Conservation (phyloP, 2,797 vertebrate genomes). For the Rachycentron canadum region DNA sequence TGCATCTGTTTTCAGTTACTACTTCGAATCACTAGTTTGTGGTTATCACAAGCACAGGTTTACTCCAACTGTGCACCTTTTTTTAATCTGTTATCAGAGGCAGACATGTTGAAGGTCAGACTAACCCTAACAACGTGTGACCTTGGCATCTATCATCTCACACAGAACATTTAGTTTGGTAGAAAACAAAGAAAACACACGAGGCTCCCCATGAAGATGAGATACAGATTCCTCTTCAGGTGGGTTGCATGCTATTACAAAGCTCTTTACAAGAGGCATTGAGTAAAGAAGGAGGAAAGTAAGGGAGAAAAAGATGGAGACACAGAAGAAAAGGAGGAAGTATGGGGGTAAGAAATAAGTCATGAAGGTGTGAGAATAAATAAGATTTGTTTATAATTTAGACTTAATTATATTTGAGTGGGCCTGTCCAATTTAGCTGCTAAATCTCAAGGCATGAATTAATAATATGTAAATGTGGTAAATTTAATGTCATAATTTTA, state of each 20-base stretch:
- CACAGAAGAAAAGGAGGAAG: constrained; percentile 1
- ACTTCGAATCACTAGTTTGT: neutral
- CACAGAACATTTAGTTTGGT: neutral
- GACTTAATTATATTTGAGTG: neutral
- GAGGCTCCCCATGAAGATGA: constrained; percentile 19
- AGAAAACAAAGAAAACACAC: neutral
- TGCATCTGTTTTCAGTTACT: constrained; percentile 19
- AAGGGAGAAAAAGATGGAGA: neutral
- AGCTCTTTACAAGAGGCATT: constrained; percentile 6
- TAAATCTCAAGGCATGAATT: constrained; percentile 34
- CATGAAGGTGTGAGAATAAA: neutral
- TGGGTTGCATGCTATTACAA: constrained; percentile 18
- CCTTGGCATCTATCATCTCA: constrained; percentile 34
- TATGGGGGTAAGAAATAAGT: constrained; percentile 1
- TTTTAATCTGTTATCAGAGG: constrained; percentile 9
- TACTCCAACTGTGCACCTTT: neutral
- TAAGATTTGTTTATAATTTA: constrained; percentile 12
- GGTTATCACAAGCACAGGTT: neutral
- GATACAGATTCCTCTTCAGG: constrained; percentile 24
- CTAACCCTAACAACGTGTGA: neutral
- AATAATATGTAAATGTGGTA: constrained; percentile 30
- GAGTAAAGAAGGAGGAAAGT: neutral
- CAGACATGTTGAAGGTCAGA: neutral
- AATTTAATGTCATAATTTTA: constrained; percentile 52
- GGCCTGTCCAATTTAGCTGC: constrained; percentile 2